These are phyloP conservation scores for Drosophila sp. DNA, from an alignment of 1,140 invertebrate species.

Conservation along the genomic window DNA sequence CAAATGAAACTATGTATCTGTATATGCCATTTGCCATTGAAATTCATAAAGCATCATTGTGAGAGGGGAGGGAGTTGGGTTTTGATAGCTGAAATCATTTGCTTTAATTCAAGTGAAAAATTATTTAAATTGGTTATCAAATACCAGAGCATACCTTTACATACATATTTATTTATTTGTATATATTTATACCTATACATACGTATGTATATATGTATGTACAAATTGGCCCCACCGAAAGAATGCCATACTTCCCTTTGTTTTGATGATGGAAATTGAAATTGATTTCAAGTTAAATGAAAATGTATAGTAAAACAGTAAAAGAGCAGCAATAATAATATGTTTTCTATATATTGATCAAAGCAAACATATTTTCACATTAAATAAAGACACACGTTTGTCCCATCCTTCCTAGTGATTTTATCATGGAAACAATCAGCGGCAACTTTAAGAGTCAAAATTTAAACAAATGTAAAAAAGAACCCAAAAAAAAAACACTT, in stretches of 20 bases:
- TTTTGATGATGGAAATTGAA: slow-evolving; percentile 57
- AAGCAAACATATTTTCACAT: neutral
- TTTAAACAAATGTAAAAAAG: no score
- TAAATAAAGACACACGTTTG: neutral
- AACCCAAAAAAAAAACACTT: no score
- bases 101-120: slow-evolving; percentile 81
- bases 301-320: slow-evolving; percentile 24
- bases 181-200: slow-evolving; percentile 11
- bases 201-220: slow-evolving; percentile 4
- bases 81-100: slow-evolving; percentile 67
- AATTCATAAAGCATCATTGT: slow-evolving; percentile 78
- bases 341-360: slow-evolving; percentile 2
- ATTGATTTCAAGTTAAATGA: slow-evolving; percentile 67
- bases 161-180: slow-evolving; percentile 10
- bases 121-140: slow-evolving; percentile 81
- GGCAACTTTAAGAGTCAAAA: no score
- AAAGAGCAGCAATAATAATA: neutral
- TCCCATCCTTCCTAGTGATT: neutral
- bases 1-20: slow-evolving; percentile 60
- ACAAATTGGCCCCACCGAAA: neutral
- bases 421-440: neutral
- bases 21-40: slow-evolving; percentile 52
- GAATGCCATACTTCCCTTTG: slow-evolving; percentile 7
- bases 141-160: slow-evolving; percentile 31
- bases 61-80: slow-evolving; percentile 42